A percentile compares a stretch with the other conserved stretches of the same genome.
phyloP scores from a whole-genome alignment of 1,140 invertebrate genomes.

The Drosophila mauritiana region DNA sequence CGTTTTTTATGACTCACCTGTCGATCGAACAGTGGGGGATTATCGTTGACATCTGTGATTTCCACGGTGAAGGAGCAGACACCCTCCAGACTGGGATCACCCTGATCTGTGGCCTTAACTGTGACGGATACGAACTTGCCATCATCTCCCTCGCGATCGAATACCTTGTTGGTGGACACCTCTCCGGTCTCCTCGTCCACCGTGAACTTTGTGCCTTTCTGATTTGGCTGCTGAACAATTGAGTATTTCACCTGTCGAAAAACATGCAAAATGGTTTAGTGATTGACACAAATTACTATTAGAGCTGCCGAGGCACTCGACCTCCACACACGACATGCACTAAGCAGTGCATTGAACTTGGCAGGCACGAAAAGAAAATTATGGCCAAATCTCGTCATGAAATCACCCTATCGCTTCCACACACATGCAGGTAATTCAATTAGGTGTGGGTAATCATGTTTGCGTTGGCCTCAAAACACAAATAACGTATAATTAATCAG shows the following conservation, averaged over 20 bases:
- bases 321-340: conserved; percentile 50
- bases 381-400: conserved; percentile 59
- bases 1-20: conserved; percentile 87
- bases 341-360: conserved; percentile 68
- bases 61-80: conserved; percentile 98
- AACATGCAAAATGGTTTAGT: conserved; percentile 64
- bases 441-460: conserved; percentile 64
- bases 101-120: conserved; percentile 97
- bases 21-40: conserved; percentile 96
- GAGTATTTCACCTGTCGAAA: conserved; percentile 91
- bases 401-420: conserved; percentile 36
- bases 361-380: conserved; percentile 37
- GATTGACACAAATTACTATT: conserved; percentile 64
- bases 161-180: conserved; percentile 97
- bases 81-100: conserved; percentile 96
- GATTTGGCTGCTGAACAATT: conserved; percentile 97
- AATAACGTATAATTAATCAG: conserved; percentile 51
- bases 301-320: conserved; percentile 35
- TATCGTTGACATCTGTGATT: conserved; percentile 97
- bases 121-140: conserved; percentile 98
- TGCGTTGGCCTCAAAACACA: conserved; percentile 56
- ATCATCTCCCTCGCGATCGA: conserved; percentile 97
- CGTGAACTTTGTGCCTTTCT: conserved; percentile 97
- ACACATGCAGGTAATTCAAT: conserved; percentile 54
- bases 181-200: conserved; percentile 97